These are phyloP conservation scores for Alaudala cheleensis DNA, from an alignment of 2,113 vertebrate genomes.

Conservation along the genomic window DNA sequence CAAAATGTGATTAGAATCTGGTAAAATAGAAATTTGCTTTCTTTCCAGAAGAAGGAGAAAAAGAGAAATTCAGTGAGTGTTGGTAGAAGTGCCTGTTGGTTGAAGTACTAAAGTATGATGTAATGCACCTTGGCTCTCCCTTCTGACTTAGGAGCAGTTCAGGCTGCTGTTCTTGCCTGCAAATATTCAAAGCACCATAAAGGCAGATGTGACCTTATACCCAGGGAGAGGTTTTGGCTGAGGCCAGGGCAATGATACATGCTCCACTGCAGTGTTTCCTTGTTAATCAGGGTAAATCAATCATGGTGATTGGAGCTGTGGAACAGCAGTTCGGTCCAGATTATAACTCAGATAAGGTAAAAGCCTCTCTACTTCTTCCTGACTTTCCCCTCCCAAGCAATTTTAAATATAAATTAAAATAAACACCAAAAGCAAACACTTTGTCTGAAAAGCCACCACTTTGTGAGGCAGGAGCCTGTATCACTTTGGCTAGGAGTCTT, in stretches of 20 bases:
- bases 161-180: not conserved
- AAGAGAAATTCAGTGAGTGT: not conserved
- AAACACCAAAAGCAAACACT: not conserved
- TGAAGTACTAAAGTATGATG: not conserved
- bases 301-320: not conserved
- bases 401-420: not conserved
- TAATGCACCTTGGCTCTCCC: slow-evolving; percentile 4
- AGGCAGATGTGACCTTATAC: not conserved
- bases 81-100: not conserved
- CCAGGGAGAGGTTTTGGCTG: not conserved
- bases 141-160: not conserved
- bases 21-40: not conserved
- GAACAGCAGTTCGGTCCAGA: not conserved
- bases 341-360: not conserved
- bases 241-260: not conserved
- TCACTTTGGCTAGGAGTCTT: not conserved
- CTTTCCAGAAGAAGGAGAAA: not conserved
- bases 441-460: not conserved
- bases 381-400: not conserved
- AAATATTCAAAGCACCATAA: not conserved
- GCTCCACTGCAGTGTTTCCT: not conserved
- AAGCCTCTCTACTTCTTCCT: not conserved
- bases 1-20: not conserved
- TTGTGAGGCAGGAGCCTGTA: not conserved
- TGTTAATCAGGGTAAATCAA: not conserved